Evolutionary conservation across 2,888 invertebrate species (phyloP).

Genomic region (Atethmia centrago): DNA sequence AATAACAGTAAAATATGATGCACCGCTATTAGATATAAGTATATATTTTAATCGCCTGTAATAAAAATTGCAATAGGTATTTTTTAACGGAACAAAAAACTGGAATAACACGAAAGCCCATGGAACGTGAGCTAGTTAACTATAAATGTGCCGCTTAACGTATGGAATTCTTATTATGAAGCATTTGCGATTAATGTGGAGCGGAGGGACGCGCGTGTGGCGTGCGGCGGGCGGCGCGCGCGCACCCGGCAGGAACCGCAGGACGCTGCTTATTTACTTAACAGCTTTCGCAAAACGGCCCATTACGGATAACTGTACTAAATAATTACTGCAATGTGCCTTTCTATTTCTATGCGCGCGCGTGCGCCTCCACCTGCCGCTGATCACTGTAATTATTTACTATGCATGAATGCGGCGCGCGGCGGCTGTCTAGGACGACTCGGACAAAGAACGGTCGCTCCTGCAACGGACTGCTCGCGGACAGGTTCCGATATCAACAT

Average conservation of each 20-base stretch:
- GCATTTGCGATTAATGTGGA: conserved; percentile 67
- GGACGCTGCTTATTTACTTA: conserved; percentile 89
- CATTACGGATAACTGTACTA: conserved; percentile 90
- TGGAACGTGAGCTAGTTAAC: conserved; percentile 70
- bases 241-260: conserved; percentile 85
- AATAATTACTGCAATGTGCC: conserved; percentile 91
- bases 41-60: conserved; percentile 35
- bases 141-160: conserved; percentile 72
- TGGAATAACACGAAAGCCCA: conserved; percentile 64
- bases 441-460: conserved; percentile 88
- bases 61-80: conserved; percentile 56
- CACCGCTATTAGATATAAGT: conserved; percentile 39
- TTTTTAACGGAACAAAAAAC: conserved; percentile 64
- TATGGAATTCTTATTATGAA: conserved; percentile 80
- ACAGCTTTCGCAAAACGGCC: conserved; percentile 90
- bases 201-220: conserved; percentile 58
- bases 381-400: conserved; percentile 90
- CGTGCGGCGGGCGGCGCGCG: conserved; percentile 61
- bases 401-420: conserved; percentile 88
- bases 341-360: conserved; percentile 90
- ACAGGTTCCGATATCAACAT: conserved; percentile 86
- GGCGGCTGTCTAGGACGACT: conserved; percentile 87
- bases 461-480: conserved; percentile 78
- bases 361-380: conserved; percentile 88
- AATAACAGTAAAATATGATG: conserved; percentile 51